These are phyloP conservation scores for Drosophila persimilis DNA, from an alignment of 1,140 invertebrate genomes.

Conservation along the genomic window DNA sequence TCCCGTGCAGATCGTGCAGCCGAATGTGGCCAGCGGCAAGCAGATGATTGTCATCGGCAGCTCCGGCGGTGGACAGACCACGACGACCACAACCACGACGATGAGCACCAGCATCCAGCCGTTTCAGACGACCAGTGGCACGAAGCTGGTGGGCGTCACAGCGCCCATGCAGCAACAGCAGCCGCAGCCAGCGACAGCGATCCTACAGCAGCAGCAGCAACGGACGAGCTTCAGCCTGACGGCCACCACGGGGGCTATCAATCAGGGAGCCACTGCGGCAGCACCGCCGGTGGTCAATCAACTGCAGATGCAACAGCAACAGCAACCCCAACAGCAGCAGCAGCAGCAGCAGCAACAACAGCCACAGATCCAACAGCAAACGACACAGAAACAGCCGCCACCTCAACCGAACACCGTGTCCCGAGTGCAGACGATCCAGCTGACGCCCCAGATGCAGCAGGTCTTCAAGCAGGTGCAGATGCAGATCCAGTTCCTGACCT, in stretches of 20 bases:
- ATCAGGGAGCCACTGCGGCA: slow-evolving; percentile 4
- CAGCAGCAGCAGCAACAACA: slow-evolving; percentile 84
- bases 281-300: slow-evolving; percentile 30
- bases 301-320: slow-evolving; percentile 35
- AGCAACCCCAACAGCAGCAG: slow-evolving; percentile 52
- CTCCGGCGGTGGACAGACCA: slow-evolving; percentile 47
- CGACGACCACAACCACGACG: slow-evolving; percentile 69
- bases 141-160: slow-evolving; percentile 83
- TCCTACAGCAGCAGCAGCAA: slow-evolving; percentile 48
- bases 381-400: slow-evolving; percentile 28
- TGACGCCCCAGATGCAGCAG: slow-evolving; percentile 86
- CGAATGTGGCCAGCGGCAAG: slow-evolving; percentile 79
- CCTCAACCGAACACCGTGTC: slow-evolving; percentile 80
- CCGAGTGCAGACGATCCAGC: slow-evolving; percentile 85
- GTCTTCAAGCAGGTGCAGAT: slow-evolving; percentile 86
- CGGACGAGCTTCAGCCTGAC: slow-evolving; percentile 52
- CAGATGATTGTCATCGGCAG: slow-evolving; percentile 72
- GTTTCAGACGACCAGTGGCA: slow-evolving; percentile 82
- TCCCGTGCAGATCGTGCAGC: slow-evolving; percentile 79
- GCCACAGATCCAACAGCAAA: slow-evolving; percentile 42
- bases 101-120: slow-evolving; percentile 80
- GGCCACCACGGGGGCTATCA: slow-evolving; percentile 29
- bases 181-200: slow-evolving; percentile 38
- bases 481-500: slow-evolving; percentile 85
- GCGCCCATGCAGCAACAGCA: slow-evolving; percentile 77